These are phyloP conservation scores for Microtus pennsylvanicus DNA, from an alignment of 2,113 vertebrate genomes.

Conservation along the genomic window DNA sequence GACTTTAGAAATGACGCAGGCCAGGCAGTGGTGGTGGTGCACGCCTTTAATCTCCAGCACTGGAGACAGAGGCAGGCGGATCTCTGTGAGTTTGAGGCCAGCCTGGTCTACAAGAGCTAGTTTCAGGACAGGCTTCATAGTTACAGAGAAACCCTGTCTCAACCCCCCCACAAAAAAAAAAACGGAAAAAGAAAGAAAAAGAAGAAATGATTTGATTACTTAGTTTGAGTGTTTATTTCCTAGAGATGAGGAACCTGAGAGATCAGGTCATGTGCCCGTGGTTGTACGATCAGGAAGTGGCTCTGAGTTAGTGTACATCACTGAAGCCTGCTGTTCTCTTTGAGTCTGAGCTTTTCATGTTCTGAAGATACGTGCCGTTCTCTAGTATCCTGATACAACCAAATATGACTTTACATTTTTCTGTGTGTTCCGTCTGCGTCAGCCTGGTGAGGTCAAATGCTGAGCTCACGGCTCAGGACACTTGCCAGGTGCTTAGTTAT, in stretches of 20 bases:
- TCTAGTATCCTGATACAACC: not conserved
- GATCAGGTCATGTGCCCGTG: not conserved
- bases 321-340: not conserved
- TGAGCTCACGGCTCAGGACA: constrained; percentile 49
- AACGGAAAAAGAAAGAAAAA: too few relatives aligned
- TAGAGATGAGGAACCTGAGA: not conserved
- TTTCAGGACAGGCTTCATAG: too few relatives aligned
- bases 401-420: not conserved
- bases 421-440: not conserved
- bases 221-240: constrained; percentile 20
- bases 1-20: constrained; percentile 4
- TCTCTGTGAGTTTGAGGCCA: too few relatives aligned
- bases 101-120: too few relatives aligned
- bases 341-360: not conserved
- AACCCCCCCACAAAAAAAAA: too few relatives aligned
- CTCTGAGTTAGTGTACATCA: not conserved
- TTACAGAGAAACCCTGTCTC: too few relatives aligned
- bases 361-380: not conserved
- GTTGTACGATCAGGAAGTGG: constrained; percentile 10
- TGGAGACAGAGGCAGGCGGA: too few relatives aligned
- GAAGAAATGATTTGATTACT: constrained; percentile 14
- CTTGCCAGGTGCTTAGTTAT: constrained; percentile 48
- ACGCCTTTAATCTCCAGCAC: too few relatives aligned
- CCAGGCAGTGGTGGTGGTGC: too few relatives aligned
- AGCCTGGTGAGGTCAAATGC: not conserved